A percentile compares a stretch with the other conserved stretches of the same genome.
Conservation (phyloP, 2,113 vertebrate species). For the Oreochromis tanganicae region DNA sequence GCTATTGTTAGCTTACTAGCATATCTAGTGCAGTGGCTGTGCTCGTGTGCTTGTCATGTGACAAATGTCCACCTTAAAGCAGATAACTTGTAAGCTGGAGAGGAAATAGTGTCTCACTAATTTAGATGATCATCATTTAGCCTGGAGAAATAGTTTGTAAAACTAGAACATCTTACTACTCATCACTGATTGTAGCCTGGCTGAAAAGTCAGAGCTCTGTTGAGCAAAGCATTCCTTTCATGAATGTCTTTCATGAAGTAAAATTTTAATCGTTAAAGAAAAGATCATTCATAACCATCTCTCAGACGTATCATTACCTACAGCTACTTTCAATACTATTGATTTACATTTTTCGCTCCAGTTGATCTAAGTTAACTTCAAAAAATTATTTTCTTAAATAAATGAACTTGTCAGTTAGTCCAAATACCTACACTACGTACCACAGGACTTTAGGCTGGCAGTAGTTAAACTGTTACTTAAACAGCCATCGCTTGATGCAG, state of each 20-base stretch:
- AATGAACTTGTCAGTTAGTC: neutral
- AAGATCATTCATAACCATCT: neutral
- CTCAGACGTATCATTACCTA: accelerated
- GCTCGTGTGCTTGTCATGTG: neutral
- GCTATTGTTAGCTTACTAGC: neutral
- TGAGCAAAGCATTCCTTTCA: neutral
- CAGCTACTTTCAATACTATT: neutral
- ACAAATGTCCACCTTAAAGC: neutral
- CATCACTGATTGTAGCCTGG: neutral
- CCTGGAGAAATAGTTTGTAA: accelerated
- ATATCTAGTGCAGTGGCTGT: neutral
- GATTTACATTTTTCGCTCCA: accelerated
- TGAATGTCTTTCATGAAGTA: neutral
- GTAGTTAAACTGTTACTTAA: neutral
- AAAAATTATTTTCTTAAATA: neutral
- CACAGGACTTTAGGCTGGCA: neutral
- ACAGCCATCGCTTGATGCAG: neutral
- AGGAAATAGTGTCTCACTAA: neutral
- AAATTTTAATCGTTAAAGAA: neutral
- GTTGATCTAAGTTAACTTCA: neutral
- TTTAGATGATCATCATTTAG: neutral
- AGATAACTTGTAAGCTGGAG: neutral
- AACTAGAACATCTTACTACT: neutral
- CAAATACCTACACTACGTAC: neutral
- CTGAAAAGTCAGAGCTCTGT: accelerated